Evolutionary conservation across 1,140 invertebrate genomes (phyloP).

Genomic region (Drosophila pachea): DNA sequence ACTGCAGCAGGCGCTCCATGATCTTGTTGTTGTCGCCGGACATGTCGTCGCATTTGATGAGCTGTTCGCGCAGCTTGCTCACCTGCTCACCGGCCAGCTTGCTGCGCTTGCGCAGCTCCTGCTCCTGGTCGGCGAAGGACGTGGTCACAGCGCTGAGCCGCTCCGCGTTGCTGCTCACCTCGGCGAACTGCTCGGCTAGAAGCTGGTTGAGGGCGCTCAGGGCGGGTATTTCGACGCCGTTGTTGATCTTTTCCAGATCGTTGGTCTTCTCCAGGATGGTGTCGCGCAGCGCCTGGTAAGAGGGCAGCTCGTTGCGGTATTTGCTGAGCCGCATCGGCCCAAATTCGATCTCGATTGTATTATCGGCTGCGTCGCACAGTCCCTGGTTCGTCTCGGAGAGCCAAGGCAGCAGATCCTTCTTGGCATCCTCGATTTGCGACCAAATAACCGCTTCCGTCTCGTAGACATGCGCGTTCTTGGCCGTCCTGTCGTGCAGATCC

Average conservation of each 20-base stretch:
- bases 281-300: slow-evolving; percentile 86
- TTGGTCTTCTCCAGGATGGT: slow-evolving; percentile 88
- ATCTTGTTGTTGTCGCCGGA: slow-evolving; percentile 92
- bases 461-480: slow-evolving; percentile 86
- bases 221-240: slow-evolving; percentile 84
- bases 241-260: slow-evolving; percentile 89
- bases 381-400: slow-evolving; percentile 87
- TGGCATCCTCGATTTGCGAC: slow-evolving; percentile 93
- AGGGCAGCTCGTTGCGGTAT: slow-evolving; percentile 91
- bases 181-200: slow-evolving; percentile 88
- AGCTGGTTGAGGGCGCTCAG: slow-evolving; percentile 85
- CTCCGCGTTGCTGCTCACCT: slow-evolving; percentile 86
- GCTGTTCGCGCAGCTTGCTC: slow-evolving; percentile 88
- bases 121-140: slow-evolving; percentile 86
- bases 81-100: slow-evolving; percentile 85
- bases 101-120: slow-evolving; percentile 84
- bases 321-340: slow-evolving; percentile 87
- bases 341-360: slow-evolving; percentile 88
- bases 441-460: slow-evolving; percentile 94
- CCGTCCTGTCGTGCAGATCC: slow-evolving; percentile 84
- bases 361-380: slow-evolving; percentile 86
- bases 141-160: slow-evolving; percentile 87
- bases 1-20: slow-evolving; percentile 87
- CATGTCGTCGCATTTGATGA: slow-evolving; percentile 94
- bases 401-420: slow-evolving; percentile 91